These are phyloP conservation scores for Villa cingulata DNA, from an alignment of 2,888 invertebrate genomes.

Conservation along the genomic window DNA sequence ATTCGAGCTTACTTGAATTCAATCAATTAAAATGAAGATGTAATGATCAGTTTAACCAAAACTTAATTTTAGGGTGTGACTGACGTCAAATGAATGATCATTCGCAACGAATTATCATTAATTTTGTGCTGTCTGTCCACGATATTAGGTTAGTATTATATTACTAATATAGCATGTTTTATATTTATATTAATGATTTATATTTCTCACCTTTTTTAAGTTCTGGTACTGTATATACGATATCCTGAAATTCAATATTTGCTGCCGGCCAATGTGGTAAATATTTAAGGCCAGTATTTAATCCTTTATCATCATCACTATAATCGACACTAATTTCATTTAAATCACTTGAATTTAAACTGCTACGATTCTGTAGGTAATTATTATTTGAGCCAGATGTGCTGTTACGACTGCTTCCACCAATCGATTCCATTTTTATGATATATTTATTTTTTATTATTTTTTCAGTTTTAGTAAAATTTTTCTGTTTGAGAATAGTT, in stretches of 20 bases:
- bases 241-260: constrained; percentile 70
- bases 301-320: not conserved
- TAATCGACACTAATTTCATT: constrained; percentile 5
- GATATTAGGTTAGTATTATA: too few relatives aligned
- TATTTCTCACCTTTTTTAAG: constrained; percentile 45
- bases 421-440: not conserved
- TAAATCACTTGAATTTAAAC: constrained; percentile 4
- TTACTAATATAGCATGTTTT: too few relatives aligned
- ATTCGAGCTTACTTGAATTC: too few relatives aligned
- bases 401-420: not conserved
- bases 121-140: too few relatives aligned
- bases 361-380: not conserved
- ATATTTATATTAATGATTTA: too few relatives aligned
- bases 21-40: too few relatives aligned
- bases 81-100: too few relatives aligned
- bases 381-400: not conserved
- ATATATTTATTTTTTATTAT: not conserved
- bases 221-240: constrained; percentile 66
- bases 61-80: too few relatives aligned
- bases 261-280: constrained; percentile 55
- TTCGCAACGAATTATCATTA: too few relatives aligned
- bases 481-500: too few relatives aligned
- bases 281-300: constrained; percentile 36
- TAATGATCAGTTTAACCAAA: too few relatives aligned
- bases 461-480: too few relatives aligned